Evolutionary conservation across 2,888 invertebrate species (phyloP).

Genomic region (Sphinx pinastri): DNA sequence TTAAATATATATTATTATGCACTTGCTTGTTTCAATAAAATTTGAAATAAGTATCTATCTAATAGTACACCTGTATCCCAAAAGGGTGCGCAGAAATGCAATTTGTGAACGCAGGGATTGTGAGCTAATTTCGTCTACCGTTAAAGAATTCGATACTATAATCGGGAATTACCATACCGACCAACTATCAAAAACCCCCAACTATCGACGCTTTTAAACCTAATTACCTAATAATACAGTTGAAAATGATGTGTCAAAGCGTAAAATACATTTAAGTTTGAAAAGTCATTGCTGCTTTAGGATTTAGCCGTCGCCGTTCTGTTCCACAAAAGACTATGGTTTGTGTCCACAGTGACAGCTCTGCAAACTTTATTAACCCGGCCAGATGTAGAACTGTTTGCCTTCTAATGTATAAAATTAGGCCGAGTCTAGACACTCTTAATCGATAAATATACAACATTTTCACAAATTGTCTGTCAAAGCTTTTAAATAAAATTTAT

Average conservation of each 20-base stretch:
- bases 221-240: background rate
- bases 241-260: conserved; percentile 13
- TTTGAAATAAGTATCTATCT: no score
- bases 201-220: no score
- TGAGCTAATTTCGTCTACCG: no score
- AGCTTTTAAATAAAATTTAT: conserved; percentile 58
- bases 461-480: conserved; percentile 29
- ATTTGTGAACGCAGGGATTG: no score
- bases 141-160: no score
- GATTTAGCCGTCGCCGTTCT: conserved; percentile 9
- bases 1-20: background rate
- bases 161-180: no score
- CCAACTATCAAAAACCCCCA: no score
- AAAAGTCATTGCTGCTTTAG: conserved; percentile 17
- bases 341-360: conserved; percentile 19
- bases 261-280: conserved; percentile 18
- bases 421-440: conserved; percentile 3
- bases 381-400: conserved; percentile 2
- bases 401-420: conserved; percentile 15
- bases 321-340: conserved; percentile 20
- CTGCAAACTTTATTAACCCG: conserved; percentile 22
- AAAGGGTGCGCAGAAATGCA: no score
- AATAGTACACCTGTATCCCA: no score
- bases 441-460: conserved; percentile 11
- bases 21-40: no score